These are phyloP conservation scores for Carlito syrichta DNA, from an alignment of 2,113 vertebrate genomes.

Conservation along the genomic window DNA sequence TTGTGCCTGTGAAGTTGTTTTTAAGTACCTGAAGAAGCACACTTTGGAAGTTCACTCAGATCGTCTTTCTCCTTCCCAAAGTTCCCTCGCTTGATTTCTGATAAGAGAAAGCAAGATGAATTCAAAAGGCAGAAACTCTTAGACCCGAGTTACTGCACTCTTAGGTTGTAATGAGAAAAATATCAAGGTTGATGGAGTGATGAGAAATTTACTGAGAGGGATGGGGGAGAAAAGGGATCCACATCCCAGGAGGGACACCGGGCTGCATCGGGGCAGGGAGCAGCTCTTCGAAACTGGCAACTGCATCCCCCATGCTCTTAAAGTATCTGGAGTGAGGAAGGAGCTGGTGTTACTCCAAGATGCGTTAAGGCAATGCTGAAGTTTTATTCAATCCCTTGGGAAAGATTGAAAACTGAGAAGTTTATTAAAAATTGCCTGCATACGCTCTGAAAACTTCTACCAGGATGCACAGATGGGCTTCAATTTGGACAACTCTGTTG, in stretches of 20 bases:
- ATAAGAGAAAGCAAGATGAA: not conserved
- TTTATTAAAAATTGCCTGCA: slow-evolving; percentile 62
- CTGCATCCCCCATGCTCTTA: not conserved
- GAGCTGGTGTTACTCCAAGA: not conserved
- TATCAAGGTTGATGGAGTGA: not conserved
- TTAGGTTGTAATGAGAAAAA: slow-evolving; percentile 9
- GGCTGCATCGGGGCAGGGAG: not conserved
- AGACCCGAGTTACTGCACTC: not conserved
- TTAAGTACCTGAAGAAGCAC: not conserved
- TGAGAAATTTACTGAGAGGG: not conserved
- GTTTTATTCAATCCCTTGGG: not conserved
- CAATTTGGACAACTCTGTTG: slow-evolving; percentile 64
- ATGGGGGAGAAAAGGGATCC: not conserved
- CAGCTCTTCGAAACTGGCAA: not conserved
- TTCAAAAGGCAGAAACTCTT: not conserved
- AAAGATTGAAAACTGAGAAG: slow-evolving; percentile 18
- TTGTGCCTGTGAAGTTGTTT: not conserved
- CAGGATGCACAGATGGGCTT: slow-evolving; percentile 58
- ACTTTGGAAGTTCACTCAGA: not conserved
- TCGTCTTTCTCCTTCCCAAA: not conserved
- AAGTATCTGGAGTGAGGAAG: not conserved
- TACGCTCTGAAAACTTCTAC: slow-evolving; percentile 54
- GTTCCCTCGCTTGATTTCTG: not conserved
- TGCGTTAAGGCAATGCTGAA: not conserved
- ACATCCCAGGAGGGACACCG: not conserved